A percentile compares a stretch with the other conserved stretches of the same genome.
phyloP scores from a whole-genome alignment of 2,888 invertebrate species.

The Campoletis raptor region DNA sequence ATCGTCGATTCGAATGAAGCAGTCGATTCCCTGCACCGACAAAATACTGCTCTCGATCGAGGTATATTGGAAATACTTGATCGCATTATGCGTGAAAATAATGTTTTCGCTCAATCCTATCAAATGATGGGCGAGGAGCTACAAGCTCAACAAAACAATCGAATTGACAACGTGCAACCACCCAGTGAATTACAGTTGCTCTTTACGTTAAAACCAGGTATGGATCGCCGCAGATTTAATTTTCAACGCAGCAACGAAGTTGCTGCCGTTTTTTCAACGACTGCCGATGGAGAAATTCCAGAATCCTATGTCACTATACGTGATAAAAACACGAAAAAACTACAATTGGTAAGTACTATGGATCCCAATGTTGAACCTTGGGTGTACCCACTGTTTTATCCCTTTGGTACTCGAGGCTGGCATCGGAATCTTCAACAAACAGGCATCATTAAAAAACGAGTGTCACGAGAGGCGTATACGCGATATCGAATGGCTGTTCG shows the following conservation, averaged over 20 bases:
- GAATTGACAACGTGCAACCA: slow-evolving; percentile 29
- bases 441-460: slow-evolving; percentile 7
- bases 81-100: slow-evolving; percentile 61
- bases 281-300: slow-evolving; percentile 67
- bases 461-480: slow-evolving; percentile 34
- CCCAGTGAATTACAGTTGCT: slow-evolving; percentile 57
- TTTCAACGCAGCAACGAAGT: slow-evolving; percentile 67
- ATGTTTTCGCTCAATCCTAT: slow-evolving; percentile 66
- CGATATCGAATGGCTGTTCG: slow-evolving; percentile 46
- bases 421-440: slow-evolving; percentile 23
- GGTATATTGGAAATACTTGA: slow-evolving; percentile 42
- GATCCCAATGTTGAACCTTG: slow-evolving; percentile 59
- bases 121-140: slow-evolving; percentile 67
- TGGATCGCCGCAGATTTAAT: slow-evolving; percentile 67
- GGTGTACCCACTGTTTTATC: slow-evolving; percentile 71
- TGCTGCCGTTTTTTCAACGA: slow-evolving; percentile 49
- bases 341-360: slow-evolving; percentile 53
- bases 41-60: slow-evolving; percentile 42
- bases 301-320: slow-evolving; percentile 66
- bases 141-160: slow-evolving; percentile 38
- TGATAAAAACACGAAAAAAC: slow-evolving; percentile 61
- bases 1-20: no score
- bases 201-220: slow-evolving; percentile 34
- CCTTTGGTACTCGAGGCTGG: slow-evolving; percentile 68
- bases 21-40: slow-evolving; percentile 25